Evolutionary conservation across 2,888 invertebrate genomes (phyloP).

Genomic region (Polydrusus cervinus): DNA sequence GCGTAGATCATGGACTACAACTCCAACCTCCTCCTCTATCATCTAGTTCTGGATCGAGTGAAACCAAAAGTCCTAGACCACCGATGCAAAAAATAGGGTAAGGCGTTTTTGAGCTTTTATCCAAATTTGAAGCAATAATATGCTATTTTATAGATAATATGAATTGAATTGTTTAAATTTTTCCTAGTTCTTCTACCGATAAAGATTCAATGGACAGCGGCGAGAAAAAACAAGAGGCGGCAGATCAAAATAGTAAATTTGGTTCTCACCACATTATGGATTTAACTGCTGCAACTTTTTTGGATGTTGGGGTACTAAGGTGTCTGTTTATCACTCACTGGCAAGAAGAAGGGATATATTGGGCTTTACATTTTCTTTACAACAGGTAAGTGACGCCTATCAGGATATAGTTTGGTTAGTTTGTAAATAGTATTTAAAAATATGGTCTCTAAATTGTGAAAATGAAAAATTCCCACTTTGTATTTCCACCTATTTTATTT

Average conservation of each 20-base stretch:
- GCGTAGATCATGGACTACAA: constrained; percentile 70
- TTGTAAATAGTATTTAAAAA: too few relatives aligned
- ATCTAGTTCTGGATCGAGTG: constrained; percentile 66
- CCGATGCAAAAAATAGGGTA: constrained; percentile 78
- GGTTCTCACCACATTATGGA: constrained; percentile 68
- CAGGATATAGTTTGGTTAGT: too few relatives aligned
- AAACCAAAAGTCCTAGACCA: constrained; percentile 68
- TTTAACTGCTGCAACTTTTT: constrained; percentile 91
- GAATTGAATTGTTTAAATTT: neutral
- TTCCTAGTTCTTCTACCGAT: constrained; percentile 78
- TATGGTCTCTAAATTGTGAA: too few relatives aligned
- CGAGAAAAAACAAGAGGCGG: constrained; percentile 44
- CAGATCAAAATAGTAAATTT: constrained; percentile 42
- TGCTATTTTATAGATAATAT: neutral
- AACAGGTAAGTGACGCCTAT: constrained; percentile 80
- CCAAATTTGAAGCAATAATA: too few relatives aligned
- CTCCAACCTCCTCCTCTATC: constrained; percentile 61
- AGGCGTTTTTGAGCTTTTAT: constrained; percentile 30
- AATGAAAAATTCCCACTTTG: too few relatives aligned
- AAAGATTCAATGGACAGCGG: constrained; percentile 83
- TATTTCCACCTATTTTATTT: neutral
- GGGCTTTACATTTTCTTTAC: constrained; percentile 94
- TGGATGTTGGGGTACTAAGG: constrained; percentile 96
- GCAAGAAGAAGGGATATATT: constrained; percentile 98
- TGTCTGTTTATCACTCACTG: constrained; percentile 97